Evolutionary conservation across 2,113 vertebrate genomes (phyloP).

Genomic region (Hydropotes inermis): DNA sequence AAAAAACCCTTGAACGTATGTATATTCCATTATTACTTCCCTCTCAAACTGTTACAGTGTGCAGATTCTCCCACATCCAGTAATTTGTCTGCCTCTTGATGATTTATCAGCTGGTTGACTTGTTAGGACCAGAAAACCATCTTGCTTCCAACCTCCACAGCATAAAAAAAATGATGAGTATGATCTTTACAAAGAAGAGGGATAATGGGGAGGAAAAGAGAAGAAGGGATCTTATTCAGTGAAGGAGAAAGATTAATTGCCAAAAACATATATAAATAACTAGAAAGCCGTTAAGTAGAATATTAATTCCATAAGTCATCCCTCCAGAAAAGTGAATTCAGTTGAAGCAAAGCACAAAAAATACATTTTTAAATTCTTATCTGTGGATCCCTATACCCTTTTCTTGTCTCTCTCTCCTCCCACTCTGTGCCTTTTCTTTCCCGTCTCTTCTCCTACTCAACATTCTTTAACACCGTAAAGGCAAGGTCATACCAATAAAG

Average conservation of each 20-base stretch:
- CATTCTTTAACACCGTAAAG: not conserved
- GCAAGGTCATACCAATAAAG: not conserved
- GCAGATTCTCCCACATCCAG: not conserved
- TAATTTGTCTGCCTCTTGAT: conserved; percentile 1
- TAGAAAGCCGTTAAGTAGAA: not conserved
- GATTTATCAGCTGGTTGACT: not conserved
- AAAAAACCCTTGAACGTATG: not conserved
- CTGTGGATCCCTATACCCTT: not conserved
- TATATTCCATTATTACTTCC: not conserved
- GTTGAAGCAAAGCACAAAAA: not conserved
- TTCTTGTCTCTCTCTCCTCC: not conserved
- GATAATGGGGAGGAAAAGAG: not conserved
- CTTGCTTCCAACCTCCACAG: not conserved
- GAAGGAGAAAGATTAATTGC: not conserved
- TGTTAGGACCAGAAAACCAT: not conserved
- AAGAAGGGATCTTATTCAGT: not conserved
- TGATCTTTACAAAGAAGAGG: not conserved
- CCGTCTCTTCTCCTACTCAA: not conserved
- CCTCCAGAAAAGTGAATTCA: not conserved
- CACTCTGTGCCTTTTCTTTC: not conserved
- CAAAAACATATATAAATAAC: not conserved
- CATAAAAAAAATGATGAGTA: not conserved
- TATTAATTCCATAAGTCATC: not conserved
- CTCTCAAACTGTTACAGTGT: not conserved
- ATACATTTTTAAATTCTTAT: not conserved